Conservation (phyloP, 2,888 invertebrate species). For the Cordilura impudica region DNA sequence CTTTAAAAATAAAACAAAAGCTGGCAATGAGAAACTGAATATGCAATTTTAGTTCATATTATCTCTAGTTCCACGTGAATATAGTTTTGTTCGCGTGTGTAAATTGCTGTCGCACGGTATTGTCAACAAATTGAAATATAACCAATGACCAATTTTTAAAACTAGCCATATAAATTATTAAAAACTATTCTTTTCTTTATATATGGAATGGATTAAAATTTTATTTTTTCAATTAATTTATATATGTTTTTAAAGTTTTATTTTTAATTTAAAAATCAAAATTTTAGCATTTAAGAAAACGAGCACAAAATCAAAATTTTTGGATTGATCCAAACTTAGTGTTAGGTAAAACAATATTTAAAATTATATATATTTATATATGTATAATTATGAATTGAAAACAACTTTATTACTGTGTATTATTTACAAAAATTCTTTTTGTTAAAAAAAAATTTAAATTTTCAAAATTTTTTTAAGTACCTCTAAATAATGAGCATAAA, state of each 20-base stretch:
- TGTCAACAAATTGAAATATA: no score
- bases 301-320: conserved; percentile 62
- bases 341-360: conserved; percentile 50
- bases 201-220: conserved; percentile 34
- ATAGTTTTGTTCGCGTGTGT: no score
- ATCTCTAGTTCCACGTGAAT: no score
- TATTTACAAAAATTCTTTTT: conserved; percentile 10
- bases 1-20: no score
- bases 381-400: conserved; percentile 52
- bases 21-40: no score
- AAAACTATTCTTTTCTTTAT: background rate
- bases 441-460: conserved; percentile 2
- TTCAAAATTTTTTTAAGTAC: conserved; percentile 55
- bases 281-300: conserved; percentile 54
- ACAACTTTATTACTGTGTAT: conserved; percentile 69
- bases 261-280: conserved; percentile 10
- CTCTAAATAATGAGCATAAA: conserved; percentile 71
- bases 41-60: no score
- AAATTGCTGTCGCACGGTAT: no score
- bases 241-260: background rate
- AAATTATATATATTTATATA: conserved; percentile 58
- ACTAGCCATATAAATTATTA: no score
- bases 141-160: no score
- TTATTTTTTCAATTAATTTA: background rate
- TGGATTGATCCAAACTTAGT: conserved; percentile 60